Percentiles rank a stretch among this genome's conserved stretches.
Conservation (phyloP, 2,888 invertebrate genomes). For the Ennomos fuscantarius region DNA sequence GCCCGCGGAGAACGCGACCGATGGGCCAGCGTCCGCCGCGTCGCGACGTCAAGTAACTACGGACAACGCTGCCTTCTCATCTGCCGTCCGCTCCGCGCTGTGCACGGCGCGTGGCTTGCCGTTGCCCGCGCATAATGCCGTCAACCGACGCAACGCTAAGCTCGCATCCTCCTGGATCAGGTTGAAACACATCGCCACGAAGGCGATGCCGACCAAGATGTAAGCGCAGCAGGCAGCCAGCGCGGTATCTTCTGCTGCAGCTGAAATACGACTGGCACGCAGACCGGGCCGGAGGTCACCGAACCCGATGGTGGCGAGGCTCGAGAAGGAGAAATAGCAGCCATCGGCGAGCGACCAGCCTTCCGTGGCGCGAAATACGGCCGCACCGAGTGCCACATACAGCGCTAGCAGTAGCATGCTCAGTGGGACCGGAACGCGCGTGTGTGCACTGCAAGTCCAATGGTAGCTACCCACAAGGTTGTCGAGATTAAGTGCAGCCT, state of each 20-base stretch:
- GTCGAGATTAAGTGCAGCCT: slow-evolving; percentile 75
- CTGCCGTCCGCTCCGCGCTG: slow-evolving; percentile 72
- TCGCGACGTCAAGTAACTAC: slow-evolving; percentile 85
- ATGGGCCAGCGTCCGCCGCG: slow-evolving; percentile 63
- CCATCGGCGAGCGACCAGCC: slow-evolving; percentile 96
- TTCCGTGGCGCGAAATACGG: slow-evolving; percentile 95
- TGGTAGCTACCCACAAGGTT: slow-evolving; percentile 68
- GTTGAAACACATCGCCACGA: slow-evolving; percentile 95
- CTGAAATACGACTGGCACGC: slow-evolving; percentile 77
- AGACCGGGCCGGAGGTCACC: slow-evolving; percentile 91
- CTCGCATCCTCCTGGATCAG: slow-evolving; percentile 91
- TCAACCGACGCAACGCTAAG: slow-evolving; percentile 52
- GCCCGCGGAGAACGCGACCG: slow-evolving; percentile 52
- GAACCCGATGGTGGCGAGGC: slow-evolving; percentile 93
- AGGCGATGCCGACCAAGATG: slow-evolving; percentile 93
- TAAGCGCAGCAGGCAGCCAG: slow-evolving; percentile 92
- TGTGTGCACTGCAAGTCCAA: slow-evolving; percentile 83
- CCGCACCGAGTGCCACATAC: slow-evolving; percentile 95
- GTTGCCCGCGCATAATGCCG: slow-evolving; percentile 58
- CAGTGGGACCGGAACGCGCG: slow-evolving; percentile 94
- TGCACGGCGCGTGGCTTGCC: slow-evolving; percentile 68
- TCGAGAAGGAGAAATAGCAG: slow-evolving; percentile 92
- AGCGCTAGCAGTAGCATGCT: slow-evolving; percentile 93
- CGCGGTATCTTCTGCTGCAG: slow-evolving; percentile 86
- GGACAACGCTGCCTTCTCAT: slow-evolving; percentile 81